phyloP scores from a whole-genome alignment of 2,888 invertebrate species.

The Aporophyla lueneburgensis region DNA sequence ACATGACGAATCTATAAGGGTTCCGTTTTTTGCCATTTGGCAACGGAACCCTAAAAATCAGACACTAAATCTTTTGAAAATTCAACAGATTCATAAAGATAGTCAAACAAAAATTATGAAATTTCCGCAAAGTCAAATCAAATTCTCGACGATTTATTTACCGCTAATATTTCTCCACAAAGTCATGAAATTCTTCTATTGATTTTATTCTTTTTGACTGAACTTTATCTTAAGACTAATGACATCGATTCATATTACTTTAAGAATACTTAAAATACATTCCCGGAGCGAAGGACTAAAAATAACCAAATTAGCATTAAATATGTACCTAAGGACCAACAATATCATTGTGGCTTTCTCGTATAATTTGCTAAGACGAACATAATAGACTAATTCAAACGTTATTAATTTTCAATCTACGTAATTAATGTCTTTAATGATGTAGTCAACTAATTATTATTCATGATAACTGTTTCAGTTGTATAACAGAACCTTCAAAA shows the following conservation, averaged over 20 bases:
- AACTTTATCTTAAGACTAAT: conserved; percentile 20
- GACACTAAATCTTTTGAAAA: background rate
- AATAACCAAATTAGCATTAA: conserved; percentile 28
- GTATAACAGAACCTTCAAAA: background rate
- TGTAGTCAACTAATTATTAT: conserved; percentile 14
- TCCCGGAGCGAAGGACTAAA: conserved; percentile 17
- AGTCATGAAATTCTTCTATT: background rate
- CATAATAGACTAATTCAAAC: conserved; percentile 16
- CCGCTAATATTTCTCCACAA: background rate
- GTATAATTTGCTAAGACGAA: conserved; percentile 7
- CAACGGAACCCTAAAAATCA: no score
- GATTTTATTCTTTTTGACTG: background rate
- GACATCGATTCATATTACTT: conserved; percentile 27
- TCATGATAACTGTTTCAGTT: conserved; percentile 6
- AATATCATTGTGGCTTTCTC: conserved; percentile 10
- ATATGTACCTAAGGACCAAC: conserved; percentile 9
- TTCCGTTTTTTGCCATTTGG: no score
- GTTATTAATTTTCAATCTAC: conserved; percentile 24
- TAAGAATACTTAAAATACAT: conserved; percentile 18
- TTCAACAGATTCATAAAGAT: background rate
- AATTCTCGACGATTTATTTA: background rate
- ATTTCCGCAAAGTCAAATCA: background rate
- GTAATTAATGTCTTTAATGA: conserved; percentile 10
- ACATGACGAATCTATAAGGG: no score
- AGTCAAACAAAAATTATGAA: background rate